These are phyloP conservation scores for Erebia epiphron DNA, from an alignment of 2,888 invertebrate species.

Conservation along the genomic window DNA sequence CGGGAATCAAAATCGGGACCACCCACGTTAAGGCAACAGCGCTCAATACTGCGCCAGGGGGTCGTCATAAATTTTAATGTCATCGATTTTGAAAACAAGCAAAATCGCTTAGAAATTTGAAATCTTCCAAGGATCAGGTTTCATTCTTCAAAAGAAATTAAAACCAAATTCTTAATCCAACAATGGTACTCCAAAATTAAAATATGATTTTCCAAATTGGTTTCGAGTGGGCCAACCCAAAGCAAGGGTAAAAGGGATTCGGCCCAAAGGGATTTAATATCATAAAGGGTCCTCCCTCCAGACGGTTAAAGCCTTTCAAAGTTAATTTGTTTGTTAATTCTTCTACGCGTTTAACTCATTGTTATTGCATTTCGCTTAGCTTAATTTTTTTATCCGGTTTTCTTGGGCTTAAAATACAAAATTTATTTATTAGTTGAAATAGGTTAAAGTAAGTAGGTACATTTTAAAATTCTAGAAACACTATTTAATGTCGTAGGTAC, in stretches of 20 bases:
- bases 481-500: no score
- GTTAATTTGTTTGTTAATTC: constrained; percentile 76
- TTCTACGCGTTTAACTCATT: constrained; percentile 50
- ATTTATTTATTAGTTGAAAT: no score
- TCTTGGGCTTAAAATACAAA: not conserved
- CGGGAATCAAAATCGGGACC: no score
- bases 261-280: constrained; percentile 63
- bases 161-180: not conserved
- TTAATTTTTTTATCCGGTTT: constrained; percentile 15
- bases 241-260: constrained; percentile 52
- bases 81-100: no score
- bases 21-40: no score
- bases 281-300: constrained; percentile 64
- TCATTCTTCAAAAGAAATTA: no score
- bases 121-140: no score
- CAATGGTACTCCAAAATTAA: constrained; percentile 16
- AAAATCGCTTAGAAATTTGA: no score
- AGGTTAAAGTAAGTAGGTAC: no score
- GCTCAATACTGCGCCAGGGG: no score
- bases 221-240: constrained; percentile 47
- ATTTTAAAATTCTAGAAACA: no score
- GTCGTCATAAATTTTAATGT: no score
- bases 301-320: constrained; percentile 67
- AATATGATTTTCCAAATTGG: constrained; percentile 51
- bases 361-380: constrained; percentile 30